Base-by-base conservation (phyloP, 1,140 invertebrate species). In the Drosophila aff. region DNA sequence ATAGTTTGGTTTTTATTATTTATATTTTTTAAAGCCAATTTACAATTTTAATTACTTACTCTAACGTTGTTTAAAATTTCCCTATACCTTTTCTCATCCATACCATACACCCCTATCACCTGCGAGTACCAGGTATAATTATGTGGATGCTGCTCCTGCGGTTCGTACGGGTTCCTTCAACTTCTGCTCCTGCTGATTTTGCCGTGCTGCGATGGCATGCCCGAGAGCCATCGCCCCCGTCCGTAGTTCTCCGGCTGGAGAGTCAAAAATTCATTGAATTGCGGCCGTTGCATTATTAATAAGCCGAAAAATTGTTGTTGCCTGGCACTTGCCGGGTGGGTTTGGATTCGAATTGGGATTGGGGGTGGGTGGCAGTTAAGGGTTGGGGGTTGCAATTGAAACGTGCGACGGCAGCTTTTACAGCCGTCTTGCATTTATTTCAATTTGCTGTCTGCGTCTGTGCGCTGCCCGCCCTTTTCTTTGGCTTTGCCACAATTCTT, bases 231-330 rank as follows among this genome's bases (percentile, higher is more conserved):
- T 57, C 36, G 50, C 43, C 26, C 43, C 41, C 31, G 21, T 59
- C 49, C 53, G 44, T 68, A 36, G 68, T 67, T 69, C 41, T 53
- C 68, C 49, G 57, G 58, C 26, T 59, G 75, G 79, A 89, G 85
- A 89, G 85, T 89, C 85, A 89, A 89, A 89, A 89, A 89, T 90
- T 90, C 85, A 90, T 90, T 90, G 85, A 90, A 90, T 90, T 90
- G 86, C 86, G 86, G 85, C 85, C 85, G 79, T 62, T 90, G 86
- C 86, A 90, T 90, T 90, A 90, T 90, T 90, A 90, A 90, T 90
- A 90, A 80, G 82, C 71, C 75, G 50, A 85, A 91, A 85, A 77
- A 90, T 78, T 90, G 72, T 90, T 85, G 79, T 81, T 90, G 74
- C 77, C 63, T 67, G 78, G 57, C 71, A 67, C 79, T 85, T 77